Percentiles rank a stretch among this genome's conserved stretches.
These are phyloP conservation scores for Meloidogyne hapla DNA, from an alignment of 1,140 invertebrate genomes.

Conservation along the genomic window DNA sequence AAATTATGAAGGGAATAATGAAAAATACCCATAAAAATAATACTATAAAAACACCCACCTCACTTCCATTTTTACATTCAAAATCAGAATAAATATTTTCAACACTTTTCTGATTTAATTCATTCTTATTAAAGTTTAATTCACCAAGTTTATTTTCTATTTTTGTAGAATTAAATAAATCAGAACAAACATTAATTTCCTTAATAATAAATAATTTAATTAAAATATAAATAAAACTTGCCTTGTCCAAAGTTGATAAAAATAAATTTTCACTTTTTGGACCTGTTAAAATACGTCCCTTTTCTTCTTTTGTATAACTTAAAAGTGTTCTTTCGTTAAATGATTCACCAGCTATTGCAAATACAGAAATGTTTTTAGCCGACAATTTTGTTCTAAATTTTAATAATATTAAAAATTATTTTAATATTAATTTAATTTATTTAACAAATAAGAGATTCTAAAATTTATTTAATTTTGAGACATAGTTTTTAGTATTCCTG, in stretches of 20 bases:
- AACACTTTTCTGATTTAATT: neutral
- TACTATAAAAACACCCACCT: conserved; percentile 5
- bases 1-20: too few species aligned
- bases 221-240: neutral
- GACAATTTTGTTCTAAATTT: neutral
- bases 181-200: conserved; percentile 3
- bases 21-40: neutral
- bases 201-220: neutral
- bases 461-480: too few species aligned
- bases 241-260: neutral
- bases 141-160: neutral
- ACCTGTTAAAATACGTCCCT: neutral
- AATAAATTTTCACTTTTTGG: neutral
- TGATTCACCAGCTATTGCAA: neutral
- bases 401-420: neutral
- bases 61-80: conserved; percentile 2
- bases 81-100: neutral
- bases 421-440: neutral
- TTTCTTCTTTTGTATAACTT: neutral
- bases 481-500: too few species aligned
- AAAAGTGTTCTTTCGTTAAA: neutral
- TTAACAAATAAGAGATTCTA: too few species aligned
- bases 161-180: conserved; percentile 4
- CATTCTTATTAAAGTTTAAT: neutral
- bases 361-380: neutral